These are phyloP conservation scores for Ursus arctos DNA, from an alignment of 2,113 vertebrate genomes.

Conservation along the genomic window DNA sequence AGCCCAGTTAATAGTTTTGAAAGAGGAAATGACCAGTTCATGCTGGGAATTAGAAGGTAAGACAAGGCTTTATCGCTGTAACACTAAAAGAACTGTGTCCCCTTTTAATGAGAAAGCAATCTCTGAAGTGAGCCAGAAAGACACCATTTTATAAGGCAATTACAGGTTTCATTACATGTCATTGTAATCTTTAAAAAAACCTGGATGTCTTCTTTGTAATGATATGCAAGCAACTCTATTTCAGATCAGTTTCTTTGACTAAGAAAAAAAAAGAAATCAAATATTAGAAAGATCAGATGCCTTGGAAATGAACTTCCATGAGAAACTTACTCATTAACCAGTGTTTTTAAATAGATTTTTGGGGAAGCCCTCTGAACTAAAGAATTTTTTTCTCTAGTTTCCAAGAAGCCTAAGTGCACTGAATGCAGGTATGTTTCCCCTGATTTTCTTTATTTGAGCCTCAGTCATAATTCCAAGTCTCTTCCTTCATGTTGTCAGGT, in stretches of 20 bases:
- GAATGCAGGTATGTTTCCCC: background rate
- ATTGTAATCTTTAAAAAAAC: background rate
- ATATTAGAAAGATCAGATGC: background rate
- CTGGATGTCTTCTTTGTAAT: background rate
- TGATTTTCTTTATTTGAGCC: background rate
- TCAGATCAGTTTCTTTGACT: background rate
- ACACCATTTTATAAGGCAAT: background rate
- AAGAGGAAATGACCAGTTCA: background rate
- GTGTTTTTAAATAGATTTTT: background rate
- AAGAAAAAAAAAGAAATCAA: background rate
- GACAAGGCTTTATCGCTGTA: background rate
- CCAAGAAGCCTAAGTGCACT: background rate
- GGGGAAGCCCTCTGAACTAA: background rate
- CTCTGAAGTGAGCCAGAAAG: background rate
- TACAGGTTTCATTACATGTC: background rate
- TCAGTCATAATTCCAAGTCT: constrained; percentile 13
- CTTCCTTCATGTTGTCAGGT: background rate
- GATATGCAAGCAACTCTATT: background rate
- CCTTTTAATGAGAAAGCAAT: background rate
- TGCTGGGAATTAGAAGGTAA: background rate
- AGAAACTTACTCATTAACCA: constrained; percentile 10
- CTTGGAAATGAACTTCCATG: background rate
- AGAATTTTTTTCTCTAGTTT: background rate
- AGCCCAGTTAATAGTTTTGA: background rate
- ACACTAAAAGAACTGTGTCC: background rate